A percentile compares a stretch with the other conserved stretches of the same genome.
Conservation (phyloP, 2,797 vertebrate genomes). For the Tapera naevia region DNA sequence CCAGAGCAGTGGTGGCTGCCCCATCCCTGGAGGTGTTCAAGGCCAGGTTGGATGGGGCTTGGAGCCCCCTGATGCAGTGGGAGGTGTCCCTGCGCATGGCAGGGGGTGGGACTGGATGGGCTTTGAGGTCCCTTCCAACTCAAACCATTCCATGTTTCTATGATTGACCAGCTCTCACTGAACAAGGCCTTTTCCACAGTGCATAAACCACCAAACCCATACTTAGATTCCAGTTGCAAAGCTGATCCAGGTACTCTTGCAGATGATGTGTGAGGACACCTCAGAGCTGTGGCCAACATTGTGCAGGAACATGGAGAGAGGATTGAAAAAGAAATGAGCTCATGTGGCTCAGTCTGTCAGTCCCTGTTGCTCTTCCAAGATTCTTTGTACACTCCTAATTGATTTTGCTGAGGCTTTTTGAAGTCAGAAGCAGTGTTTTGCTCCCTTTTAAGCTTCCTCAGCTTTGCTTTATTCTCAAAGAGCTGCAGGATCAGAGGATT, state of each 20-base stretch:
- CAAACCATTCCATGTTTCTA: too few species aligned
- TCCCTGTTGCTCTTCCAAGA: background rate
- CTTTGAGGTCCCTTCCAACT: too few species aligned
- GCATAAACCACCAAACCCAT: accelerated
- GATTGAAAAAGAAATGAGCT: background rate
- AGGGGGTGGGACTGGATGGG: too few species aligned
- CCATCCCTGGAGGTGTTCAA: too few species aligned
- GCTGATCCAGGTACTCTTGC: background rate
- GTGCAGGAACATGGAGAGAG: background rate
- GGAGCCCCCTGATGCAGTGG: too few species aligned
- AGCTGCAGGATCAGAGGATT: background rate
- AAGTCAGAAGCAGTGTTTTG: background rate
- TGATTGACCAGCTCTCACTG: too few species aligned
- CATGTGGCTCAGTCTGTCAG: background rate
- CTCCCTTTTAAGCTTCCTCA: background rate
- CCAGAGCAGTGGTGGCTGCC: too few species aligned
- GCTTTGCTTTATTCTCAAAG: background rate
- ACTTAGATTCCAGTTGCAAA: background rate
- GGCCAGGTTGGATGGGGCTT: too few species aligned
- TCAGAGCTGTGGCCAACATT: accelerated
- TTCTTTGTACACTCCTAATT: background rate
- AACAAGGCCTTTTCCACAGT: background rate
- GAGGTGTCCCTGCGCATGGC: too few species aligned
- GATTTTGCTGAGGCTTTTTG: background rate
- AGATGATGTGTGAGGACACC: background rate